These are phyloP conservation scores for Neomonachus schauinslandi DNA, from an alignment of 2,113 vertebrate species.

Conservation along the genomic window DNA sequence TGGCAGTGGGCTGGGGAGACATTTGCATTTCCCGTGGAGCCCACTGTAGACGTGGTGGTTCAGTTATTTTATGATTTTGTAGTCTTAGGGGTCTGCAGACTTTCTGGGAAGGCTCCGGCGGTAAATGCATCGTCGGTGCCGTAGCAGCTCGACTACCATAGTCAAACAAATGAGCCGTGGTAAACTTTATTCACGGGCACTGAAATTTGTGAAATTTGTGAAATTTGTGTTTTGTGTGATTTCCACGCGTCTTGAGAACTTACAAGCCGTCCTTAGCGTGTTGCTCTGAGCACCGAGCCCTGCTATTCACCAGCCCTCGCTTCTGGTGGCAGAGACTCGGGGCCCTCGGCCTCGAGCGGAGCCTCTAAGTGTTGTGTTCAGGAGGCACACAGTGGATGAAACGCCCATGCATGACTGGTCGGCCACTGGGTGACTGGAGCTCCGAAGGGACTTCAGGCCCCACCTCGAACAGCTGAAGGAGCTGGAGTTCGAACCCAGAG, in stretches of 20 bases:
- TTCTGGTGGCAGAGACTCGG: background rate
- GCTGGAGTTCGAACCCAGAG: background rate
- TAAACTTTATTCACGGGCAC: background rate
- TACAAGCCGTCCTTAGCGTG: fast-evolving
- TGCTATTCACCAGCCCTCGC: fast-evolving
- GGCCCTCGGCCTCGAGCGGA: background rate
- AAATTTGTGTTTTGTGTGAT: background rate
- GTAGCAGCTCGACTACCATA: fast-evolving
- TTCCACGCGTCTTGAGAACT: fast-evolving
- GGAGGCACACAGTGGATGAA: fast-evolving
- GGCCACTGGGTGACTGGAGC: background rate
- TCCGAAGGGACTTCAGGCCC: fast-evolving
- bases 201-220: background rate
- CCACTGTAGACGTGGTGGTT: fast-evolving
- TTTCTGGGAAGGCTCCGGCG: fast-evolving
- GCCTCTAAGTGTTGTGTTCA: fast-evolving
- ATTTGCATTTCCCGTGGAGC: fast-evolving
- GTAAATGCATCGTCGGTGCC: fast-evolving
- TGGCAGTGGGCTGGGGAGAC: background rate
- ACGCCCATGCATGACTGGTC: fast-evolving
- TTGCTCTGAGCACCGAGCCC: fast-evolving
- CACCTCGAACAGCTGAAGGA: fast-evolving
- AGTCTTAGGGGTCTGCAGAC: background rate
- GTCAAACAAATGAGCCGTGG: background rate
- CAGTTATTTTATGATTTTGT: fast-evolving